Base-by-base conservation (phyloP, 64 coral and sea anemone species). In the Actinia tenebrosa region DNA sequence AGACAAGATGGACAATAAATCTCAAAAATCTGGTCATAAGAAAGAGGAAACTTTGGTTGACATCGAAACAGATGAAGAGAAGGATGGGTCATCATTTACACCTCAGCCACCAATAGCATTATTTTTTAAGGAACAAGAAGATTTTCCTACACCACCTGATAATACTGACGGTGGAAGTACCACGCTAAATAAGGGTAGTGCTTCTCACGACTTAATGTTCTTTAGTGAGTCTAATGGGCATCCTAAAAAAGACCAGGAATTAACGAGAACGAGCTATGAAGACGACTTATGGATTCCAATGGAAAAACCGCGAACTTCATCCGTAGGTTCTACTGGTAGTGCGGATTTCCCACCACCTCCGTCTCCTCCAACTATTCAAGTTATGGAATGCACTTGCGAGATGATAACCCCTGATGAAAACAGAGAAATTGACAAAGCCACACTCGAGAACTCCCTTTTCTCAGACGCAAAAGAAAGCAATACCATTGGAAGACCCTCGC, bases 371-470 rank as follows among this genome's bases (percentile, higher is more conserved):
- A 85, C 83, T 2, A 58, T 85, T 61, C 54, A 15, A 50, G 77
- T 19, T 23, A 56, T 91, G 58, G 90, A 91, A 54, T 91, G 90
- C 61, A 87, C 90, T 1, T 91, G 90, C 26, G 90, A 91, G 54
- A 80, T 47, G 16, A 18, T 84, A 1, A 53, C 50, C 13, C 81
- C 80, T 45, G 20, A 77, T 79, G 20, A 86, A 25, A 60, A 42
- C 72, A 79, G 56, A 16, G 66, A 91, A 50, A 61, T 86, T 42
- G 52, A 22, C 11, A 56, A 83, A 66, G 10, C 59, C 22, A 71
- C 37, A 53, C 59, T 46, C 17, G 82, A 75, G 44, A 91, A 83
- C 80, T 82, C 61, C 1, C 42, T 91, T n/a, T 87, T 91, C 22
- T 87, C 80, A n/a, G 44, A 85, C 23, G 16, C 9, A 22, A 85